A percentile compares a stretch with the other conserved stretches of the same genome.
Evolutionary conservation across 37 sponge, comb jelly and placozoan genomes (phyloP).

Genomic region (Halichondria panicea): DNA sequence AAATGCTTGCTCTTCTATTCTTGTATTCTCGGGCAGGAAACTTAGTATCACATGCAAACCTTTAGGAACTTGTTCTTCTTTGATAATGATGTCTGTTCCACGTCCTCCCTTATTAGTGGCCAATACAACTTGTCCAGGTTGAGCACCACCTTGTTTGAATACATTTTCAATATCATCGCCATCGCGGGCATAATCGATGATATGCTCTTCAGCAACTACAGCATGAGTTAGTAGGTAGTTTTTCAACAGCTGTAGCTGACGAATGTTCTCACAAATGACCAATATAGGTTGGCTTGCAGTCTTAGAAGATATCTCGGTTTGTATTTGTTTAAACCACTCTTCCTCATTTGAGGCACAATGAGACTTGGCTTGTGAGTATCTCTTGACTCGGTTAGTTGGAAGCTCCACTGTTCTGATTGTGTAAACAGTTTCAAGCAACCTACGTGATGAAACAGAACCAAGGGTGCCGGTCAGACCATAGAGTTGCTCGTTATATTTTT

Average conservation of each 20-base stretch:
- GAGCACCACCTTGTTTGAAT: neutral
- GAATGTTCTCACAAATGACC: conserved; percentile 7
- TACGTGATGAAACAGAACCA: conserved; percentile 5
- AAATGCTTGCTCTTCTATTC: conserved; percentile 25
- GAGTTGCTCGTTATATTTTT: neutral
- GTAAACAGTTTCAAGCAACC: neutral
- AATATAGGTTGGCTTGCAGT: neutral
- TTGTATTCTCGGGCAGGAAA: conserved; percentile 7
- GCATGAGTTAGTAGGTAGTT: neutral
- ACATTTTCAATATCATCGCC: conserved; percentile 1
- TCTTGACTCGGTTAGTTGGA: neutral
- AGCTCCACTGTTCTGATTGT: neutral
- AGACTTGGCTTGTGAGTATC: neutral
- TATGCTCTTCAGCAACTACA: neutral
- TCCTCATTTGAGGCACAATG: neutral
- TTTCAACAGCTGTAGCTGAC: neutral
- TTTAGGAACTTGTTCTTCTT: neutral
- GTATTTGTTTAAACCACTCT: neutral
- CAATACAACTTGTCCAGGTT: conserved; percentile 1
- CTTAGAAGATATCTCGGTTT: neutral
- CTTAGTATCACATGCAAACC: conserved; percentile 11
- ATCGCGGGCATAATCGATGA: conserved; percentile 4
- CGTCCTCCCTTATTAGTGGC: conserved; percentile 17
- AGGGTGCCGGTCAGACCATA: conserved; percentile 6
- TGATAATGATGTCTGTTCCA: conserved; percentile 16